Base-by-base conservation (phyloP, 2,113 vertebrate species). In the Cyphomyrus plagiostoma region DNA sequence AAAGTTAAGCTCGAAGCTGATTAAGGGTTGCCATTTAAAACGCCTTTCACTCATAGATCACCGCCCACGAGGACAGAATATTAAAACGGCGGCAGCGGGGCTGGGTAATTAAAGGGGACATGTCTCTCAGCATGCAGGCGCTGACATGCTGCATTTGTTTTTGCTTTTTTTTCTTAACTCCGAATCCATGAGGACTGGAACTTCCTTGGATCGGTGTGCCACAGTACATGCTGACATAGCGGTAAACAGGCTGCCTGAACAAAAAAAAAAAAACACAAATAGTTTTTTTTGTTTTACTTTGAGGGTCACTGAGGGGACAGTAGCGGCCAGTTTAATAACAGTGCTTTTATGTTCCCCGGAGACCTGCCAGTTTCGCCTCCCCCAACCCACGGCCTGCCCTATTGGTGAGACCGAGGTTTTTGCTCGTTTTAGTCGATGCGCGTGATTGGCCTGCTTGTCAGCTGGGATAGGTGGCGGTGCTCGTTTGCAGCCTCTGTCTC, bases 391-490 rank as follows among this genome's bases (percentile, higher is more conserved):
- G 91, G 87, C 86, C 88, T 74, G 89, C 91, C 74, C 93, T 89
- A 91, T 89, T 88, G 91, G 90, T 89, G 7, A 86, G 86, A 88
- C 56, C 77, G 56, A 89, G 89, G 92, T 89, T 90, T 87, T 91
- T 92, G 91, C 92, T 91, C 90, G 21, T 4, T 94, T 92, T 93
- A 93, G 92, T 93, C 92, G 90, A 93, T 87, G 88, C 86, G 91
- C 0, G 4, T 90, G 91, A 94, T 92, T 95, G 94, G 93, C 88
- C 80, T 58, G 82, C 4, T 9, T 84, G 50, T 84, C 39, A 56
- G 23, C 53, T 19, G 49, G 30, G 62, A 35, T 74, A 3, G 8
- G 42, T 21, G 45, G n/a, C 35, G 4, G n/a, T 19, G 74, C 35
- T 42, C 4, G 15, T 89, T 74, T 52, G 83, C 83, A 13, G 10